phyloP scores from a whole-genome alignment of 2,888 invertebrate species.

The Patella caerulea region DNA sequence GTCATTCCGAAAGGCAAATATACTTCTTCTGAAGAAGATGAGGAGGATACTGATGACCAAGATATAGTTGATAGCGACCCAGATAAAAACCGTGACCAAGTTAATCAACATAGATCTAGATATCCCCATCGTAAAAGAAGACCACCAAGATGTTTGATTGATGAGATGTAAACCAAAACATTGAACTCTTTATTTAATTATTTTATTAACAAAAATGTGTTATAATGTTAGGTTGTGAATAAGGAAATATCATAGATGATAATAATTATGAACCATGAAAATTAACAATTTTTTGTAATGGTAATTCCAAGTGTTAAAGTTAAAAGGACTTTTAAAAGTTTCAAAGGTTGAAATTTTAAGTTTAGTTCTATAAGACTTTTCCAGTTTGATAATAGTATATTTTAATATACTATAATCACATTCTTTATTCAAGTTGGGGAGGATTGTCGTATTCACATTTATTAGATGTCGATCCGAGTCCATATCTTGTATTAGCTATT shows the following conservation, averaged over 20 bases:
- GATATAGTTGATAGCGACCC: neutral
- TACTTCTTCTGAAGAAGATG: neutral
- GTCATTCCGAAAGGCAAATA: neutral
- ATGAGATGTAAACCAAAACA: neutral
- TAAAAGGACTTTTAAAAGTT: neutral
- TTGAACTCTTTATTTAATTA: too few species aligned
- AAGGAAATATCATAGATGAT: too few species aligned
- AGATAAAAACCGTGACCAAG: neutral
- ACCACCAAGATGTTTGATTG: neutral
- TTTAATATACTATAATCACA: neutral
- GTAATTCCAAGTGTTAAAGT: too few species aligned
- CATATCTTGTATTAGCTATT: too few species aligned
- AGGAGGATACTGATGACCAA: neutral
- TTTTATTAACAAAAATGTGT: too few species aligned
- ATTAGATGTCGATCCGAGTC: too few species aligned
- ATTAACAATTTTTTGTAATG: too few species aligned
- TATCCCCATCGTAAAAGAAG: neutral
- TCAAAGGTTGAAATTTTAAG: neutral
- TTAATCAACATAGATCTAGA: conserved; percentile 2
- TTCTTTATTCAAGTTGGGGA: conserved; percentile 2
- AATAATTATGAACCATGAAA: too few species aligned
- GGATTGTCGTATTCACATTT: neutral
- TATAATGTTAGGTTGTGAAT: too few species aligned
- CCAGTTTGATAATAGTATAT: neutral
- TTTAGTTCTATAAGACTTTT: neutral